Percentiles rank a stretch among this genome's conserved stretches.
These are phyloP conservation scores for Dendrolimus pini DNA, from an alignment of 2,888 invertebrate genomes.

Conservation along the genomic window DNA sequence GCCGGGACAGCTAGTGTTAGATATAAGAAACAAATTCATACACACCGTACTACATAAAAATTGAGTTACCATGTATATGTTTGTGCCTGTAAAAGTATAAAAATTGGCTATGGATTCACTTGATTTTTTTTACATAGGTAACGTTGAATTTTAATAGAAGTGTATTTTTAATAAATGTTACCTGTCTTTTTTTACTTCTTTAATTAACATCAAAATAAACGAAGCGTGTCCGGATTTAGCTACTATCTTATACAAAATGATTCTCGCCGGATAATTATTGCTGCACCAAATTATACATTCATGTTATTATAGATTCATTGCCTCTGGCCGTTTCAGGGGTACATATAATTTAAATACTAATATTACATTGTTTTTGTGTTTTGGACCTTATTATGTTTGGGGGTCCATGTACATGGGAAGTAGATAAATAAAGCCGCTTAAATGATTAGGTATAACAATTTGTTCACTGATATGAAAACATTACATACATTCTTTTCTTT, in stretches of 20 bases:
- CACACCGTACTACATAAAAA: too few relatives aligned
- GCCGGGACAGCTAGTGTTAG: too few relatives aligned
- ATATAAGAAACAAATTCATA: too few relatives aligned
- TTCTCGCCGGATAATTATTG: conserved; percentile 3
- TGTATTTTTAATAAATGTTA: too few relatives aligned
- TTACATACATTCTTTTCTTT: not conserved
- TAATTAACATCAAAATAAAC: too few relatives aligned
- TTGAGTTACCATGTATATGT: too few relatives aligned
- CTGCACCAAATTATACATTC: conserved; percentile 62
- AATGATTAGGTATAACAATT: not conserved
- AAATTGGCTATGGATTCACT: too few relatives aligned
- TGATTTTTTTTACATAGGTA: too few relatives aligned
- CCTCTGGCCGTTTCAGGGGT: conserved; percentile 39
- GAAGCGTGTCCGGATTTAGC: too few relatives aligned
- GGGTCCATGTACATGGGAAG: not conserved
- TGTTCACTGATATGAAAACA: not conserved
- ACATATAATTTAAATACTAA: conserved; percentile 58
- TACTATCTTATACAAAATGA: not conserved
- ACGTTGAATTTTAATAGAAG: too few relatives aligned
- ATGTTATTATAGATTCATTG: conserved; percentile 61
- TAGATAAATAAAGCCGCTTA: not conserved
- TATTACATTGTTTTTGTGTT: conserved; percentile 14
- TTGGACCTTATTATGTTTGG: not conserved
- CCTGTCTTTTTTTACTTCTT: too few relatives aligned
- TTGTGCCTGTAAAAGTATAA: too few relatives aligned